phyloP scores from a whole-genome alignment of 1,140 invertebrate genomes.

The Macrotrachela quadricornifera region DNA sequence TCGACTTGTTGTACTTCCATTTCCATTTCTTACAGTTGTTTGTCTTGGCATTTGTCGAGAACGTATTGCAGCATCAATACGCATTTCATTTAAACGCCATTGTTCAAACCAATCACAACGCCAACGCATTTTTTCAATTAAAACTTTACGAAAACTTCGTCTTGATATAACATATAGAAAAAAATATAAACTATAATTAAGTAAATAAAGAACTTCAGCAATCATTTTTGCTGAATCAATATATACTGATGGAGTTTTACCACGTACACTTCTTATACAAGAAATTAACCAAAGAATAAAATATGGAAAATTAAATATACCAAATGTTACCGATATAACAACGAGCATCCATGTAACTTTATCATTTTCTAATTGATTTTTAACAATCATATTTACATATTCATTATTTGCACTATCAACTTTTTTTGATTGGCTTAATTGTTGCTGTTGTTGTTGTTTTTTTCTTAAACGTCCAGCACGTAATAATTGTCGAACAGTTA shows the following conservation, averaged over 20 bases:
- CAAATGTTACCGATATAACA: conserved; percentile 4
- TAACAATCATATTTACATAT: neutral
- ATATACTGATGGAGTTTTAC: neutral
- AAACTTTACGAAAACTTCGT: conserved; percentile 1
- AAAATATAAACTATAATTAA: conserved; percentile 7
- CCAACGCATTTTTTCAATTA: conserved; percentile 1
- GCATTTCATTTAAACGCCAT: too few relatives aligned
- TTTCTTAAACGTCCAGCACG: too few relatives aligned
- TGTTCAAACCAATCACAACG: too few relatives aligned
- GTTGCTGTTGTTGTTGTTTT: too few relatives aligned
- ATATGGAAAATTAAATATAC: conserved; percentile 1
- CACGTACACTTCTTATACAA: neutral
- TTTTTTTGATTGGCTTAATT: too few relatives aligned
- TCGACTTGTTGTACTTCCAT: too few relatives aligned
- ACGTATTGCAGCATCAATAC: too few relatives aligned
- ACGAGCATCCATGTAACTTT: conserved; percentile 6
- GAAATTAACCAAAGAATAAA: conserved; percentile 2
- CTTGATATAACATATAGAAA: conserved; percentile 2
- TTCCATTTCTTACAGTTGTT: too few relatives aligned
- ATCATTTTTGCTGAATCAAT: neutral
- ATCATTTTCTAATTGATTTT: conserved; percentile 6
- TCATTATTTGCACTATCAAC: neutral
- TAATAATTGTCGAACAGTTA: too few relatives aligned
- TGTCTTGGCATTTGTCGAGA: too few relatives aligned
- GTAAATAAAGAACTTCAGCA: conserved; percentile 2